Conservation (phyloP, 1,140 invertebrate species). For the Chionoecetes opilio region DNA sequence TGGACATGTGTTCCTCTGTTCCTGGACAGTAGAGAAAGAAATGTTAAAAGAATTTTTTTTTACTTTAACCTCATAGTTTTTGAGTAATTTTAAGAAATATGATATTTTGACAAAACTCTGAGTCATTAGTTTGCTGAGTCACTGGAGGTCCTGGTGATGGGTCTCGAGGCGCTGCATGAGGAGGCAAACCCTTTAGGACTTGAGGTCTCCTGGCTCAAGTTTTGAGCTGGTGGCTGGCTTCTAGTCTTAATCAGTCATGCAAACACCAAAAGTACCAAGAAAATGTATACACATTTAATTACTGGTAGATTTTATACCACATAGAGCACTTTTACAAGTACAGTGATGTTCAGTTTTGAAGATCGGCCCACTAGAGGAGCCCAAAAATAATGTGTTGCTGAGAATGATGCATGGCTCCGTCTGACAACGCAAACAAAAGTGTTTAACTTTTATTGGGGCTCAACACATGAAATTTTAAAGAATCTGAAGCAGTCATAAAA, state of each 20-base stretch:
- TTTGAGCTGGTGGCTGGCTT: too few species aligned
- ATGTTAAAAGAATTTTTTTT: too few species aligned
- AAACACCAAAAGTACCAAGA: constrained; percentile 42
- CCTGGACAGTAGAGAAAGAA: too few species aligned
- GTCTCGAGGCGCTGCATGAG: too few species aligned
- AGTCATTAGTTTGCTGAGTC: too few species aligned
- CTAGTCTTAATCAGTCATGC: background rate
- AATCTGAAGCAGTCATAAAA: constrained; percentile 58
- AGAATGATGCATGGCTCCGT: constrained; percentile 31
- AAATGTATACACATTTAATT: constrained; percentile 45
- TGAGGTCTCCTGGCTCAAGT: too few species aligned
- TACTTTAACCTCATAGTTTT: too few species aligned
- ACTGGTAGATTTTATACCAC: constrained; percentile 77
- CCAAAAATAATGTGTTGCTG: constrained; percentile 34
- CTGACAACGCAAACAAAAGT: constrained; percentile 48
- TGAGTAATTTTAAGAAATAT: too few species aligned
- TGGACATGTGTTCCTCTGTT: too few species aligned
- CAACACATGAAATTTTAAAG: constrained; percentile 61
- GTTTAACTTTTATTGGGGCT: constrained; percentile 38
- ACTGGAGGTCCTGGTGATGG: too few species aligned
- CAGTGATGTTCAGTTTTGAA: constrained; percentile 61
- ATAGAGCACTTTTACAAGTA: constrained; percentile 77
- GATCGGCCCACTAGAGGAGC: constrained; percentile 23
- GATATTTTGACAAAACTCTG: too few species aligned
- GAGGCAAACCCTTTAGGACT: too few species aligned